phyloP scores from a whole-genome alignment of 2,888 invertebrate genomes.

The Dasysyrphus albostriatus region DNA sequence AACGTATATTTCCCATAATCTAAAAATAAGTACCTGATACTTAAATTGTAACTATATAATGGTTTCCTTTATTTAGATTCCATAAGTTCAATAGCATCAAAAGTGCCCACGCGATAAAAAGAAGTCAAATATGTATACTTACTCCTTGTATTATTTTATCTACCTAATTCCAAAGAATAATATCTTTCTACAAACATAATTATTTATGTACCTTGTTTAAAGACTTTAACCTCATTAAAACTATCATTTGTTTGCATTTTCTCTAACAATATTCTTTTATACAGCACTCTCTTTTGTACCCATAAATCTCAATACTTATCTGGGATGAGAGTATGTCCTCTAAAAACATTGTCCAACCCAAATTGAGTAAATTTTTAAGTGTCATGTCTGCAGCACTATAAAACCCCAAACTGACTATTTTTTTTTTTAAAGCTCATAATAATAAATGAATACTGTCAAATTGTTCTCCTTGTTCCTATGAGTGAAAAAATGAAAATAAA shows the following conservation, averaged over 20 bases:
- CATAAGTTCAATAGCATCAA: too few relatives aligned
- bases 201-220: not conserved
- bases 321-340: constrained; percentile 7
- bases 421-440: constrained; percentile 10
- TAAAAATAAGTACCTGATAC: too few relatives aligned
- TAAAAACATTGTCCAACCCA: constrained; percentile 26
- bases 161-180: too few relatives aligned
- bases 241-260: constrained; percentile 21
- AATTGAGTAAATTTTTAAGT: constrained; percentile 43
- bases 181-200: not conserved
- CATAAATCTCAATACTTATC: constrained; percentile 34
- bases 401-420: constrained; percentile 27
- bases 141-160: too few relatives aligned
- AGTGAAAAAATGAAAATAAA: too few relatives aligned
- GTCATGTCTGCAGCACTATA: constrained; percentile 40
- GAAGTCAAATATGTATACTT: too few relatives aligned
- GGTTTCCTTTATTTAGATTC: too few relatives aligned
- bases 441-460: constrained; percentile 42
- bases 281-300: not conserved
- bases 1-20: too few relatives aligned
- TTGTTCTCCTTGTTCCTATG: constrained; percentile 14
- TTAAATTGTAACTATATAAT: too few relatives aligned
- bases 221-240: constrained; percentile 1
- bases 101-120: too few relatives aligned
- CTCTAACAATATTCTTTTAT: not conserved